Base-by-base conservation (phyloP, 1,140 invertebrate genomes). In the Campoletis sonorensis region DNA sequence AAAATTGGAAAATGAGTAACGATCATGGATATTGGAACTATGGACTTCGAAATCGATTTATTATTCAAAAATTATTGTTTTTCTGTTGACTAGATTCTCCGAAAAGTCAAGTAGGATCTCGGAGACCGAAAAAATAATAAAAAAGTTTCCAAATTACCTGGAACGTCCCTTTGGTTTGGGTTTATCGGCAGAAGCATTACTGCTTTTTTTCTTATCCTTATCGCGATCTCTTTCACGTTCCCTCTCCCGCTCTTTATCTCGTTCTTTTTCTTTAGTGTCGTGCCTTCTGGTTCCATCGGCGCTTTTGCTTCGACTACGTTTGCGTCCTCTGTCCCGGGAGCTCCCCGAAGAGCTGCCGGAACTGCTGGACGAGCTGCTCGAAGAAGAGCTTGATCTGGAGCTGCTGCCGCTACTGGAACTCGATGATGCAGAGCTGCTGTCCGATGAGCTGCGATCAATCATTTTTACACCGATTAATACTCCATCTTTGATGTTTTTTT, bases 371-470 rank as follows among this genome's bases (percentile, higher is more conserved):
- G 88, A 89, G 15, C 87, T 90, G 64, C 95, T 95, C 0, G 96
- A 96, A 58, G 94, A 94, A 0, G 95, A 96, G 54, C 94, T 95
- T 0, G 95, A 96, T 85, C 95, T 93, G 0, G 95, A 96, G 81
- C 92, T 93, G 45, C 93, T 92, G 16, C 93, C 93, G 64, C 92
- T 93, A 81, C 93, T 93, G 0, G 93, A 94, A 71, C 91, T 93
- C 49, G 93, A 94, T 4, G 93, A 94, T 30, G 90, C 91, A 11
- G 94, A 95, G 85, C 95, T 96, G 86, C 95, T 96, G 18, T 95
- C 95, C 8, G 96, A 96, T 21, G 96, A 96, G 91, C 95, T 96
- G 84, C 84, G 88, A 83, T 72, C 76, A 84, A 49, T 51, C 51
- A 58, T 54, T 54, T n/a, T 45, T 4, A 45, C 13, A 10, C 13